A percentile compares a stretch with the other conserved stretches of the same genome.
Evolutionary conservation across 2,888 invertebrate species (phyloP).

Genomic region (Sinopyrophorus schimmeli): DNA sequence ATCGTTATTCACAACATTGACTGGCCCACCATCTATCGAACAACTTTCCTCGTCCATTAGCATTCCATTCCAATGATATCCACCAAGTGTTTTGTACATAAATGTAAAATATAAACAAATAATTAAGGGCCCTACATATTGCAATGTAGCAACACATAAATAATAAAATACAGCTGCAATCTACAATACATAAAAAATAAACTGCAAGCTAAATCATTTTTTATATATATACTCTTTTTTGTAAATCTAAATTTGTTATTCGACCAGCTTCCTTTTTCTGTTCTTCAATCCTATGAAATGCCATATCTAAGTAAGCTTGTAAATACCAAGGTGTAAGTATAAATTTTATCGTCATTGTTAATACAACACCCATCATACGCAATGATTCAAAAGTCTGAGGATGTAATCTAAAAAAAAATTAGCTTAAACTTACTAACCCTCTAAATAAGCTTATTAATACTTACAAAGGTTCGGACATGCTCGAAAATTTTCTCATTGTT

Average conservation of each 20-base stretch:
- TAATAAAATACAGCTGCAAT: conserved; percentile 96
- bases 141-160: conserved; percentile 91
- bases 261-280: conserved; percentile 91
- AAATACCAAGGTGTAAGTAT: conserved; percentile 83
- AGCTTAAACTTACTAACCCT: not conserved
- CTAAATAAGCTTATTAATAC: conserved; percentile 49
- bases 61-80: conserved; percentile 68
- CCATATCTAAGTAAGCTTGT: conserved; percentile 93
- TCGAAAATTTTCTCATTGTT: conserved; percentile 74
- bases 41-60: conserved; percentile 51
- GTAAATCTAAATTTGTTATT: conserved; percentile 88
- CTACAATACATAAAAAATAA: conserved; percentile 58
- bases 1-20: conserved; percentile 7
- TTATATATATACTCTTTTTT: conserved; percentile 73
- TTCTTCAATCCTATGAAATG: conserved; percentile 77
- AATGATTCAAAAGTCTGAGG: conserved; percentile 77
- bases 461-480: conserved; percentile 81
- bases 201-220: not conserved
- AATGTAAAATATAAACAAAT: conserved; percentile 82
- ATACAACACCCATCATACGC: conserved; percentile 70
- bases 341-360: conserved; percentile 71
- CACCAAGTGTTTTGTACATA: conserved; percentile 94
- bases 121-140: conserved; percentile 89
- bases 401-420: conserved; percentile 65
- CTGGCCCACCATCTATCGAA: conserved; percentile 9